Conservation (phyloP, 2,888 invertebrate species). For the Orthosia cruda region DNA sequence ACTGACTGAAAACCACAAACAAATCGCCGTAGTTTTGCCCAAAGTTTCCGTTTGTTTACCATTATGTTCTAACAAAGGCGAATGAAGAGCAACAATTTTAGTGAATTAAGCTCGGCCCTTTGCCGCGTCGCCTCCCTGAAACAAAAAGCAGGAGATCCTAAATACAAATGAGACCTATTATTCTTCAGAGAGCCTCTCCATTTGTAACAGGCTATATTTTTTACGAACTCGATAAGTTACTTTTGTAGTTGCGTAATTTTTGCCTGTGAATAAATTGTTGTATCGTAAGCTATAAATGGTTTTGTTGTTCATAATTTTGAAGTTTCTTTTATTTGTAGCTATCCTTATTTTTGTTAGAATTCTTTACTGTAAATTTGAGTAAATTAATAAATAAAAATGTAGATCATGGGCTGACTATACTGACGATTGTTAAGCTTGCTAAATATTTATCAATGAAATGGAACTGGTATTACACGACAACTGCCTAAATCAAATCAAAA, state of each 20-base stretch:
- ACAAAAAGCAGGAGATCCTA: constrained; percentile 58
- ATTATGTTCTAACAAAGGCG: no score
- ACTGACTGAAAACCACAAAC: constrained; percentile 32
- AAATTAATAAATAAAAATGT: no score
- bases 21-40: no score
- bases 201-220: constrained; percentile 59
- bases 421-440: neutral
- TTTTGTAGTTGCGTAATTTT: constrained; percentile 31
- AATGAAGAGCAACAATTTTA: constrained; percentile 59
- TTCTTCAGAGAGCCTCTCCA: constrained; percentile 60
- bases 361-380: no score
- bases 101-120: constrained; percentile 64
- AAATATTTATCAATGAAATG: neutral
- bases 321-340: neutral
- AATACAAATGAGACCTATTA: constrained; percentile 64
- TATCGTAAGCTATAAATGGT: neutral
- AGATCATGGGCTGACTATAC: neutral
- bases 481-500: neutral
- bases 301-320: neutral
- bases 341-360: neutral
- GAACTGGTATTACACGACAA: neutral
- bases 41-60: no score
- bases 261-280: constrained; percentile 19
- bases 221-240: constrained; percentile 58
- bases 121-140: constrained; percentile 43